Base-by-base conservation (phyloP, 2,113 vertebrate genomes). In the Albula glossodonta region DNA sequence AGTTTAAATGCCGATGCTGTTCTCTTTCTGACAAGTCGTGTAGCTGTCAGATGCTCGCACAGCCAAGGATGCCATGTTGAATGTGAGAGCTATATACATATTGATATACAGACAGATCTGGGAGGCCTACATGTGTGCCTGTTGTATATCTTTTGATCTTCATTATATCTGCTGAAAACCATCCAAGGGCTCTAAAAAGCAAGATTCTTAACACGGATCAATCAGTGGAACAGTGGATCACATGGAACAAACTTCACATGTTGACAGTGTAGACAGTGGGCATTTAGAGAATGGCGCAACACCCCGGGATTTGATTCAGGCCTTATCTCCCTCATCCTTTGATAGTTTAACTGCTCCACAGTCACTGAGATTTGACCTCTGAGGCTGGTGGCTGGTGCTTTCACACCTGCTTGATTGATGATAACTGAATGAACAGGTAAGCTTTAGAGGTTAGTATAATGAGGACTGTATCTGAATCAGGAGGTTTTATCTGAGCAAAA, bases 401-500 rank as follows among this genome's bases (percentile, higher is more conserved):
- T 66, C 60, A 66, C 60, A 66, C 3, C 70, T 10, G 22, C n/a
- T 8, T 74, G n/a, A 74, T 31, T n/a, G n/a, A 25, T 9, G 70
- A 74, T 74, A 74, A 31, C 70, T 22, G n/a, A n/a, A 74, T 74
- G 70, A 74, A 31, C 22, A n/a, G 2, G n/a, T 31, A 11, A 10
- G 8, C 70, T 74, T 19, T 15, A 4, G 4, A 19, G 17, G 5
- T 31, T 11, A 7, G 70, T 31, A 11, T 10, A 79, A 51, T 56
- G 51, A 25, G 56, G 25, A 19, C 51, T 78, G 50, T 12, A 19
- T 80, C 50, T 22, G 17, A 15, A 48, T 48, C 2, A 56, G 51
- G 7, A 13, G n/a, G 56, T 19, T 74, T 85, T 79, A 80, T 79
- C 74, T 79, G 52, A 79, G 74, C 84, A 57, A 79, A 57, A 51